These are phyloP conservation scores for Cryptotis parvus DNA, from an alignment of 2,113 vertebrate species.

Conservation along the genomic window DNA sequence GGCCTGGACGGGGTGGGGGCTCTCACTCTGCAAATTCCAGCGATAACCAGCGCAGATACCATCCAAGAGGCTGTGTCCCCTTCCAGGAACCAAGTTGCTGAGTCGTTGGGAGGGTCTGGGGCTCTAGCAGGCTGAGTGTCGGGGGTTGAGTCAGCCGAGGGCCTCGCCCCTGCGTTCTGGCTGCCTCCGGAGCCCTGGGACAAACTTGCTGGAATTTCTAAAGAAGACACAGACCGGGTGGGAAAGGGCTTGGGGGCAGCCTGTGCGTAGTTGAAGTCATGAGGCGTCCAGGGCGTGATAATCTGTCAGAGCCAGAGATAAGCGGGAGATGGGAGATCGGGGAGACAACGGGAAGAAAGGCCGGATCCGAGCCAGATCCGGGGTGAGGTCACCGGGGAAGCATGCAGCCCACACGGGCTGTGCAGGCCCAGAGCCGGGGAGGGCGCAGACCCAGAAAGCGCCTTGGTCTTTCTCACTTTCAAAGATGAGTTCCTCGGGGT, in stretches of 20 bases:
- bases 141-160: neutral
- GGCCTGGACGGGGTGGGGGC: no score
- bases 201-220: slow-evolving; percentile 21
- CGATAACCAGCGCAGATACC: no score
- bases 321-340: slow-evolving; percentile 41
- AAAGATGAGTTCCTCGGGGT: neutral
- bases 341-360: no score
- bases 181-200: neutral
- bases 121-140: neutral
- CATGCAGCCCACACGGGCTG: neutral
- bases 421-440: neutral
- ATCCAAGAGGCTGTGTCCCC: neutral
- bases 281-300: slow-evolving; percentile 42
- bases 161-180: neutral
- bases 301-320: slow-evolving; percentile 27
- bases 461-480: neutral
- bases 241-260: neutral
- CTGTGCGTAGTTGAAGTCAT: neutral
- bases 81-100: no score
- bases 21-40: no score
- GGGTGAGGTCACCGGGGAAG: slow-evolving; percentile 14
- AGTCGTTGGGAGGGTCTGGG: no score
- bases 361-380: neutral
- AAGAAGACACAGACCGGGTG: slow-evolving; percentile 17
- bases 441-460: neutral